Base-by-base conservation (phyloP, 2,797 vertebrate species). In the Ammospiza maritima region DNA sequence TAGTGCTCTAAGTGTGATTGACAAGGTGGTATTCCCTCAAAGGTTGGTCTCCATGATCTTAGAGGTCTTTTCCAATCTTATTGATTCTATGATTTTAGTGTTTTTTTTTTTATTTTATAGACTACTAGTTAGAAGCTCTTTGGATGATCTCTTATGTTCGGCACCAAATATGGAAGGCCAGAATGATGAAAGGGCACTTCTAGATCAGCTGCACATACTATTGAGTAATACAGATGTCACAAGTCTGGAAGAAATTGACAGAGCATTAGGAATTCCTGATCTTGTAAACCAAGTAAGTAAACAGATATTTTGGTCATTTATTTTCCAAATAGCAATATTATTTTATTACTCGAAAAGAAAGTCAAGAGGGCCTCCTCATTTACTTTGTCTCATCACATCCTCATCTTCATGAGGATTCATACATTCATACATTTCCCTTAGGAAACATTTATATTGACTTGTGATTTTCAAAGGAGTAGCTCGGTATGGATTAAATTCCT, bases 201-300 rank as follows among this genome's bases (percentile, higher is more conserved):
- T 99, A 90, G 99, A 99, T 97, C 99, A 99, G 95, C 97, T 99
- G 79, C 99, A 99, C 96, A 99, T 98, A 8, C 97, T 99, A 57
- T 97, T 99, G 89, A 99, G 99, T 93, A 99, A 99, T 19, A 98
- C 99, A 0, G 99, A 99, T 88, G 98, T 98, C 90, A 99, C 98
- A 7, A 97, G 99, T 48, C 97, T 99, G 89, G 99, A 99, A 95
- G 99, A 99, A 96, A 99, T 99, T 34, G 99, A 99, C 96, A 98
- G 99, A 95, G 99, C 99, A 16, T 96, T 99, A 54, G 99, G 99
- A 91, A 99, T 99, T 97, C 99, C 99, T 70, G 99, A 99, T 89
- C 99, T 99, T 44, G 99, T 99, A n/a, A 99, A 98, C 97, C 99
- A 99, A 98, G 99, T 99, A 96, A 91, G 96, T 53, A n/a, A 56